Percentiles rank a stretch among this genome's conserved stretches.
phyloP scores from a whole-genome alignment of 1,140 invertebrate genomes.

The Rhagoletis pomonella region DNA sequence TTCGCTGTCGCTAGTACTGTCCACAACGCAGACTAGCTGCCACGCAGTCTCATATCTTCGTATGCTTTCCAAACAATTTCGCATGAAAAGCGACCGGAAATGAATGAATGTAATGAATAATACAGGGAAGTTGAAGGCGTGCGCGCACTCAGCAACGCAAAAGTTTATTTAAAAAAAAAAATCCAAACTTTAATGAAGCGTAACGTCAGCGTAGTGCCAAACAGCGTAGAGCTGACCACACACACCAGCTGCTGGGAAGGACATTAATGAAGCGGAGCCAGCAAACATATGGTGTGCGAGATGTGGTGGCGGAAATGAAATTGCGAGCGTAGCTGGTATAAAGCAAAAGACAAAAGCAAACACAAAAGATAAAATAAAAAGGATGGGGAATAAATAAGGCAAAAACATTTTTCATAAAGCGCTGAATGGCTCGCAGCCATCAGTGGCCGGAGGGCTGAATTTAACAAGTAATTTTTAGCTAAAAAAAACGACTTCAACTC shows the following conservation, averaged over 20 bases:
- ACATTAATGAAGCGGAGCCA: background rate
- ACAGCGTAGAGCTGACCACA: background rate
- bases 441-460: too few relatives aligned
- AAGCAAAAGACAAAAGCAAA: background rate
- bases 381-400: background rate
- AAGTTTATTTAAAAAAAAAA: slow-evolving; percentile 33
- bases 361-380: background rate
- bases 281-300: background rate
- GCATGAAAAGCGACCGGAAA: slow-evolving; percentile 48
- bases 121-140: slow-evolving; percentile 37
- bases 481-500: too few relatives aligned
- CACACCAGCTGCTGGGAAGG: background rate
- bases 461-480: too few relatives aligned
- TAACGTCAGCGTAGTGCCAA: background rate
- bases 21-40: background rate
- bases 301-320: background rate
- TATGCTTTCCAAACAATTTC: slow-evolving; percentile 36
- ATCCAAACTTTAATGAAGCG: slow-evolving; percentile 43
- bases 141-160: slow-evolving; percentile 8
- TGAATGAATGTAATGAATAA: slow-evolving; percentile 36
- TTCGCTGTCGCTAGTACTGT: background rate
- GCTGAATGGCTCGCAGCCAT: too few relatives aligned
- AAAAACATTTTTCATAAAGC: too few relatives aligned
- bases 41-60: too few relatives aligned
- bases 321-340: background rate